These are phyloP conservation scores for Coracias cyanogaster DNA, from an alignment of 2,797 vertebrate species.

Conservation along the genomic window DNA sequence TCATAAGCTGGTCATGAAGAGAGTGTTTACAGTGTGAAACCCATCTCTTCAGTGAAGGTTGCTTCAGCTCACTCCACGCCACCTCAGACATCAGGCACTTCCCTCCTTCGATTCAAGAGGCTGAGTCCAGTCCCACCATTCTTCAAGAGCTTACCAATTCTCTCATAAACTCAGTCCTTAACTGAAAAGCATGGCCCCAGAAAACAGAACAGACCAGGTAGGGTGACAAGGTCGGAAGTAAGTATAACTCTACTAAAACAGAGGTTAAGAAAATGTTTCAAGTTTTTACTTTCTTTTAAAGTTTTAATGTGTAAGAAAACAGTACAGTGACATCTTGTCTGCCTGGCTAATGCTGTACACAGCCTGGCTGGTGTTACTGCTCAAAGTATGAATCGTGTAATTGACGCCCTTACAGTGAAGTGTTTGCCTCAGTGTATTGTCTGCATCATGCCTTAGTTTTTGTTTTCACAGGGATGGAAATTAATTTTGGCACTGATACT, in stretches of 20 bases:
- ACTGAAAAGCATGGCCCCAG: not conserved
- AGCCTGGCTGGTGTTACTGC: not conserved
- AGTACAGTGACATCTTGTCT: not conserved
- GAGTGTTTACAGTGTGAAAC: not conserved
- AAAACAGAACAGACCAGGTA: not conserved
- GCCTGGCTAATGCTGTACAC: not conserved
- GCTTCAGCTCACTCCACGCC: not conserved
- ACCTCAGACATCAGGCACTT: not conserved
- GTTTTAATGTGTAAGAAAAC: not conserved
- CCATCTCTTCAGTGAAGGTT: not conserved
- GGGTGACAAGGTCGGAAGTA: not conserved
- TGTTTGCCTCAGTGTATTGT: not conserved
- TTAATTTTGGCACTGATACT: not conserved
- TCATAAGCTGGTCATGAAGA: not conserved
- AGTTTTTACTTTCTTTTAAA: not conserved
- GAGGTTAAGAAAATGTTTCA: not conserved
- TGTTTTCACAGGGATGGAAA: not conserved
- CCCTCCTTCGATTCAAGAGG: not conserved
- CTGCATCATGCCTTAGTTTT: not conserved
- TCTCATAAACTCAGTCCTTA: not conserved
- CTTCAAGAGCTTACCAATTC: not conserved
- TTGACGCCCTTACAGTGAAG: not conserved
- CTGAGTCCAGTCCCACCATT: not conserved
- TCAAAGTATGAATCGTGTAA: not conserved
- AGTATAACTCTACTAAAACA: not conserved